phyloP scores from a whole-genome alignment of 2,888 invertebrate genomes.

The Therioaphis trifolii region DNA sequence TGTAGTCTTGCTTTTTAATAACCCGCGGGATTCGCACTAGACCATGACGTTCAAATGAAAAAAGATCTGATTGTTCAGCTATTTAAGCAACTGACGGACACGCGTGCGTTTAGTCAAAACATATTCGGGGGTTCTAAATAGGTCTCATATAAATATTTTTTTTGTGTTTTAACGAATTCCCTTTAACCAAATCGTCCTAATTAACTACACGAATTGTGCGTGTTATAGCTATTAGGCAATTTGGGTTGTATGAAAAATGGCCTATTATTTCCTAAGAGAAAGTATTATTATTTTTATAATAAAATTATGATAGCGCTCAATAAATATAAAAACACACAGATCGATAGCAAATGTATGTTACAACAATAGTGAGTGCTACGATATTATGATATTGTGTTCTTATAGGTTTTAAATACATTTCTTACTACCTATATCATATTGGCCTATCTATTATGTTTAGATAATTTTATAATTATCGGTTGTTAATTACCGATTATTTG shows the following conservation, averaged over 20 bases:
- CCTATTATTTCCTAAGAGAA: too few relatives aligned
- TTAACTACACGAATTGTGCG: too few relatives aligned
- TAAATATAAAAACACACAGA: too few relatives aligned
- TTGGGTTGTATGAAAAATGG: too few relatives aligned
- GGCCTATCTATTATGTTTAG: background rate
- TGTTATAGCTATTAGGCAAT: too few relatives aligned
- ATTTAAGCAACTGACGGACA: slow-evolving; percentile 38
- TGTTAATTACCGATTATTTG: background rate
- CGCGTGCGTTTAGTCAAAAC: slow-evolving; percentile 25
- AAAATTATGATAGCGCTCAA: too few relatives aligned
- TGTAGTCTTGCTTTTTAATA: slow-evolving; percentile 39
- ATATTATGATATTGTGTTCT: background rate
- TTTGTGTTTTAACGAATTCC: background rate
- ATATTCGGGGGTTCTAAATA: background rate
- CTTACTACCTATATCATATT: background rate
- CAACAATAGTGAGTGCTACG: background rate
- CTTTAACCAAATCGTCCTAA: too few relatives aligned
- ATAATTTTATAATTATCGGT: background rate
- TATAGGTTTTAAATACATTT: background rate
- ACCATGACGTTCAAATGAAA: slow-evolving; percentile 23
- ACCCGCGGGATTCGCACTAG: slow-evolving; percentile 32
- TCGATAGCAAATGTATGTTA: background rate
- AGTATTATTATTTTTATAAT: too few relatives aligned
- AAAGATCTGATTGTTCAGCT: slow-evolving; percentile 37
- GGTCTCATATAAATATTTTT: background rate